phyloP scores from a whole-genome alignment of 2,888 invertebrate species.

The Hymenopus coronatus region DNA sequence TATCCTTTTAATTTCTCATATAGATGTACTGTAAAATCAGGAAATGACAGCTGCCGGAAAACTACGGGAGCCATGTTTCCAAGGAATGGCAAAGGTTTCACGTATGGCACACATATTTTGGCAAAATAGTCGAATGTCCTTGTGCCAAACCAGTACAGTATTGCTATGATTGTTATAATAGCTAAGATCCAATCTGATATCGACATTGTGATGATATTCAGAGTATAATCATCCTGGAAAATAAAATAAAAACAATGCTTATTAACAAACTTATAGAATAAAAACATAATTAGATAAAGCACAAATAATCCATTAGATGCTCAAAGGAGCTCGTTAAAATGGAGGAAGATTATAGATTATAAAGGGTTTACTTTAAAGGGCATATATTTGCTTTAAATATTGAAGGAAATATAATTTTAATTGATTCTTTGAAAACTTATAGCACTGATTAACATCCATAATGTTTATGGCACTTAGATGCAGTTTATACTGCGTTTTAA shows the following conservation, averaged over 20 bases:
- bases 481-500: too few relatives aligned
- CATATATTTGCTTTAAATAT: too few relatives aligned
- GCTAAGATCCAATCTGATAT: background rate
- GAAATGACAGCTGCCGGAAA: background rate
- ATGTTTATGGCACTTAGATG: too few relatives aligned
- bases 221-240: background rate
- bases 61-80: conserved; percentile 19
- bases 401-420: too few relatives aligned
- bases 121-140: background rate
- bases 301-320: too few relatives aligned
- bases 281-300: too few relatives aligned
- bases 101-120: background rate
- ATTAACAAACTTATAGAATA: too few relatives aligned
- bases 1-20: conserved; percentile 18
- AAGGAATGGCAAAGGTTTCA: conserved; percentile 15
- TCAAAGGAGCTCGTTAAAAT: too few relatives aligned
- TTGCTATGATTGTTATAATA: background rate
- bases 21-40: background rate
- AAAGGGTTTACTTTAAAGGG: too few relatives aligned
- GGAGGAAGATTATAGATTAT: too few relatives aligned
- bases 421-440: too few relatives aligned
- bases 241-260: background rate
- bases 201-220: background rate
- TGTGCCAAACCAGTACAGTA: background rate
- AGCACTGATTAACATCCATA: too few relatives aligned